Evolutionary conservation across 2,888 invertebrate species (phyloP), one percentile per base, ranked within the genome.

Genomic region (Pandemis heparana): DNA sequence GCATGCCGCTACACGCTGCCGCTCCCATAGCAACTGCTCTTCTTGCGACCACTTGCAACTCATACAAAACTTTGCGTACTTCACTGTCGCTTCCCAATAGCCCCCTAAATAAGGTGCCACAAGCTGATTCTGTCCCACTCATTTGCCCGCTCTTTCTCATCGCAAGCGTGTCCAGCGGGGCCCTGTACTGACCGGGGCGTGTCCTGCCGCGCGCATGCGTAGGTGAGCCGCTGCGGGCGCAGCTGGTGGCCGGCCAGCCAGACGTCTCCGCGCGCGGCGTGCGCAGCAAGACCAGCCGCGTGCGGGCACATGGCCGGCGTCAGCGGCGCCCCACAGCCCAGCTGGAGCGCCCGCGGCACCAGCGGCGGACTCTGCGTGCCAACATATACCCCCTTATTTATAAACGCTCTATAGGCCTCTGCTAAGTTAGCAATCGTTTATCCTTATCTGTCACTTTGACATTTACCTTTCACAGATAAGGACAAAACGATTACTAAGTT

Each of bases 1-100:
- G 97, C 98, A 98, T 0, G 97, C 97, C 0, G 98, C 97, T 59
- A 98, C 95, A 70, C 99, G 95, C 91, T 99, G 98, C 39, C 99
- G 92, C 88, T 99, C 99, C 95, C 98, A 97, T 75, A 98, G 94
- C 68, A 99, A 89, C 87, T 98, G 98, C 86, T 99, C 98, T 86
- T 99, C 99, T 48, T 97, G 95, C 0, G 98, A 98, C 95, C 96
- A 96, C 83, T 95, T 95, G 70, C 95, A 95, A 0, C 95, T 41
- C 41, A 41, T 41, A 41, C 39, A 9, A 0, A 9, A 9, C 41
- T 41, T 9, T 8, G 9, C 6, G 41, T 7, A 7, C 9, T 41
- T 9, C 41, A 8, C 41, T 41, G 41, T 41, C 8, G 7, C 41
- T 9, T 41, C 41, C 41, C 23, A 32, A 32, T 32, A 32, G 23